Evolutionary conservation across 1,140 invertebrate genomes (phyloP).

Genomic region (Zaprionus gabonicus): DNA sequence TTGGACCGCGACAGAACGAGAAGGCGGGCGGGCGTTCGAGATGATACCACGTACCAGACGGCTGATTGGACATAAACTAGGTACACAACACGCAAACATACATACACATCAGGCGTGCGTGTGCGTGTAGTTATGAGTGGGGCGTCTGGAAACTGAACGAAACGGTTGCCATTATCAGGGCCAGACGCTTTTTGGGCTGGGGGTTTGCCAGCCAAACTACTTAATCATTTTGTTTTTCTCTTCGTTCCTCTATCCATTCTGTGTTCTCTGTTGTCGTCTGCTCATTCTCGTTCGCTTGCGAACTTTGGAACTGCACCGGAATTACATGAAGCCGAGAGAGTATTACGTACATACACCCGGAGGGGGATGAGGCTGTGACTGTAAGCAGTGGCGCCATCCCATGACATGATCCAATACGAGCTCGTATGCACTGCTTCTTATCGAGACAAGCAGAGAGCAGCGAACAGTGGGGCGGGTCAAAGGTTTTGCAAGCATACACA

Average conservation of each 20-base stretch:
- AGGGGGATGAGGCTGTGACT: background rate
- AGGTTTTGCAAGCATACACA: conserved; percentile 40
- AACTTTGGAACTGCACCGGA: background rate
- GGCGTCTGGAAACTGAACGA: background rate
- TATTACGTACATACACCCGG: background rate
- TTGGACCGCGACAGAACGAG: conserved; percentile 24
- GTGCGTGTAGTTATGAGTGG: conserved; percentile 1
- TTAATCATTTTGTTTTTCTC: conserved; percentile 8
- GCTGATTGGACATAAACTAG: conserved; percentile 26
- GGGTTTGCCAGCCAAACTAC: conserved; percentile 8
- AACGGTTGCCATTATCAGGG: background rate
- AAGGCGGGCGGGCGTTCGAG: background rate
- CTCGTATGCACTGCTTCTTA: conserved; percentile 20
- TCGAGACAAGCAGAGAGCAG: background rate
- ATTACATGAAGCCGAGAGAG: background rate
- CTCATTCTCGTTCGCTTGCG: background rate
- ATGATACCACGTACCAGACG: conserved; percentile 31
- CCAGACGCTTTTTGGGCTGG: conserved; percentile 3
- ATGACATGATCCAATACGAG: conserved; percentile 4
- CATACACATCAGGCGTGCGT: background rate
- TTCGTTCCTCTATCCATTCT: background rate
- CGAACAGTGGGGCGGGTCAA: conserved; percentile 28
- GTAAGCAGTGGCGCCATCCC: conserved; percentile 6
- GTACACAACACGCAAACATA: conserved; percentile 16
- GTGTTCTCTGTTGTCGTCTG: background rate